Evolutionary conservation across 2,113 vertebrate species (phyloP).

Genomic region (Lontra canadensis): DNA sequence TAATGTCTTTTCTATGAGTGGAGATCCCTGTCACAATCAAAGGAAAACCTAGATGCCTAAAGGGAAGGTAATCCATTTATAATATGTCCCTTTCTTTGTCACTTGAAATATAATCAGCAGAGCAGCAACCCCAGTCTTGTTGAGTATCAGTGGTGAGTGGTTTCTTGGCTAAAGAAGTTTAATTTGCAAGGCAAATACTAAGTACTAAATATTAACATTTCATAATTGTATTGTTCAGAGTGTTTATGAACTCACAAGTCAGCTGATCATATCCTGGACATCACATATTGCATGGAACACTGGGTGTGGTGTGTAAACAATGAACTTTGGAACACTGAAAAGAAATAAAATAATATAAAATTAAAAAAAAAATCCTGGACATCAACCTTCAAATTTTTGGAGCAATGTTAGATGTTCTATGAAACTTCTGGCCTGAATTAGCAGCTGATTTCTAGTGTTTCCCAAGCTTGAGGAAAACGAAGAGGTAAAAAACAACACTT

Average conservation of each 20-base stretch:
- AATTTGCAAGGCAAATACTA: background rate
- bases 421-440: constrained; percentile 38
- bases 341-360: no score
- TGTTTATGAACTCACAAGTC: constrained; percentile 42
- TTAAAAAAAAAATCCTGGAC: background rate
- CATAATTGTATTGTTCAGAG: constrained; percentile 32
- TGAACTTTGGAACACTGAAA: no score
- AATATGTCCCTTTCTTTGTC: constrained; percentile 36
- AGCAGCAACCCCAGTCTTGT: background rate
- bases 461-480: constrained; percentile 19
- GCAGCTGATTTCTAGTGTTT: constrained; percentile 31
- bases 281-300: background rate
- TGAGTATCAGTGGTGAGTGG: background rate
- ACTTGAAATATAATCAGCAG: constrained; percentile 48
- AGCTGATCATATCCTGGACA: background rate
- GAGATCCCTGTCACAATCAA: background rate
- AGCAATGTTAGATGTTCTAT: constrained; percentile 28
- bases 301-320: no score
- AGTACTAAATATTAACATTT: constrained; percentile 47
- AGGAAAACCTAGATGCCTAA: constrained; percentile 29
- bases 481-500: background rate
- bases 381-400: constrained; percentile 15
- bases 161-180: constrained; percentile 54
- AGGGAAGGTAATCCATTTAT: constrained; percentile 44
- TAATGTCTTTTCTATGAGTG: background rate